These are phyloP conservation scores for Pherbina coryleti DNA, from an alignment of 2,888 invertebrate genomes.

Conservation along the genomic window DNA sequence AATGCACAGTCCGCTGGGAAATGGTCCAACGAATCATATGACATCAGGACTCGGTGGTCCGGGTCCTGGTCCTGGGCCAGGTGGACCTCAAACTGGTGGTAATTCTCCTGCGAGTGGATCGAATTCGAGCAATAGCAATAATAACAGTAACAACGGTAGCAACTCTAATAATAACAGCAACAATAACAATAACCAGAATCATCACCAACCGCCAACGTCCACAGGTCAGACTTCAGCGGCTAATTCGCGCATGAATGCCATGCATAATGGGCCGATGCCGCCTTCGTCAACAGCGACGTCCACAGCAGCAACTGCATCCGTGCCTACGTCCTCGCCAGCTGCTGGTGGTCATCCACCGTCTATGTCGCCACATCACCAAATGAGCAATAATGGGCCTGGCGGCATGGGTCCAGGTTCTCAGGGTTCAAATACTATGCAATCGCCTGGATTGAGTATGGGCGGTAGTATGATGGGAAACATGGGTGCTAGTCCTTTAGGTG, in stretches of 20 bases:
- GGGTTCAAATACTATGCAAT: slow-evolving; percentile 62
- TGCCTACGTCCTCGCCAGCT: slow-evolving; percentile 66
- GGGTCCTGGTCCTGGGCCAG: slow-evolving; percentile 62
- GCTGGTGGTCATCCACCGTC: slow-evolving; percentile 62
- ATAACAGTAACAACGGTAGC: slow-evolving; percentile 43
- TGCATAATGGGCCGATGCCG: slow-evolving; percentile 74
- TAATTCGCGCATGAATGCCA: slow-evolving; percentile 51
- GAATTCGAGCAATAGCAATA: slow-evolving; percentile 54
- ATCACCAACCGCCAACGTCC: slow-evolving; percentile 61
- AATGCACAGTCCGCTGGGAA: slow-evolving; percentile 80
- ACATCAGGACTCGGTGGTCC: slow-evolving; percentile 69
- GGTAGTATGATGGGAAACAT: slow-evolving; percentile 47
- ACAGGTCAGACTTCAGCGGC: slow-evolving; percentile 57
- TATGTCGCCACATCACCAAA: slow-evolving; percentile 70
- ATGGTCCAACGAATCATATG: slow-evolving; percentile 72
- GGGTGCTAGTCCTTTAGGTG: slow-evolving; percentile 46
- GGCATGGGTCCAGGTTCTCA: slow-evolving; percentile 51
- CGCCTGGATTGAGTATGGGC: slow-evolving; percentile 55
- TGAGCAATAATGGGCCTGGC: slow-evolving; percentile 50
- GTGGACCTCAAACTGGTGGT: slow-evolving; percentile 56
- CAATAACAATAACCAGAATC: slow-evolving; percentile 62
- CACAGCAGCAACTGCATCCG: slow-evolving; percentile 61
- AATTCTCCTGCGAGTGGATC: slow-evolving; percentile 59
- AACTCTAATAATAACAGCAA: slow-evolving; percentile 46
- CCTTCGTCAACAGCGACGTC: slow-evolving; percentile 59